Evolutionary conservation across 30 jellyfish, hydroid and myxozoan genomes (phyloP).

Genomic region (Clytia hemisphaerica): DNA sequence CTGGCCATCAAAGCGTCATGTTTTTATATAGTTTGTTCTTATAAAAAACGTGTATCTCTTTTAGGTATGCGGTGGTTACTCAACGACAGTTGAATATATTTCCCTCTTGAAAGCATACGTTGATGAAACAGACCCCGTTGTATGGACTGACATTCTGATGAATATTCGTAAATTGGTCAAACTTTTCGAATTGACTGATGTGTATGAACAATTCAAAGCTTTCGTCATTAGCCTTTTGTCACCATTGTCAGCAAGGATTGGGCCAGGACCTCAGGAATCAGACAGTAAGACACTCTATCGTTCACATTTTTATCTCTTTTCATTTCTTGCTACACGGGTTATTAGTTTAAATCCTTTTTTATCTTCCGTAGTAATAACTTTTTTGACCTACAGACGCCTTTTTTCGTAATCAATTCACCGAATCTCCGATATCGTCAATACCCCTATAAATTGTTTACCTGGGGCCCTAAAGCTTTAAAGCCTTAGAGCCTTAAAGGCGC

Average conservation of each 20-base stretch:
- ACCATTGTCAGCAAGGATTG: slow-evolving; percentile 40
- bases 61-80: slow-evolving; percentile 71
- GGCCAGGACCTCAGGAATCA: slow-evolving; percentile 42
- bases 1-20: too few species aligned
- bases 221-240: slow-evolving; percentile 44
- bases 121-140: slow-evolving; percentile 50
- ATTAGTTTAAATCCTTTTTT: neutral
- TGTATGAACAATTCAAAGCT: slow-evolving; percentile 27
- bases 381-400: too few species aligned
- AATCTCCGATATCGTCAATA: too few species aligned
- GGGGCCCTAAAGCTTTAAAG: too few species aligned
- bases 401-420: too few species aligned
- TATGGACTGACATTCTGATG: slow-evolving; percentile 57
- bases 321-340: neutral
- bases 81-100: slow-evolving; percentile 64
- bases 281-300: slow-evolving; percentile 35
- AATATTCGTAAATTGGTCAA: slow-evolving; percentile 36
- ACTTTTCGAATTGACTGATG: slow-evolving; percentile 25
- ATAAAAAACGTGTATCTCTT: too few species aligned
- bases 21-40: too few species aligned
- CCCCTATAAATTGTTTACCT: too few species aligned
- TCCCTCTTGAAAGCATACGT: slow-evolving; percentile 46
- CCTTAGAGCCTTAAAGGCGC: too few species aligned
- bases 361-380: too few species aligned
- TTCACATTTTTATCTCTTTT: neutral